Evolutionary conservation across 1,140 invertebrate species (phyloP), one percentile per base, ranked within the genome.

Genomic region (Drosophila equinoxialis): DNA sequence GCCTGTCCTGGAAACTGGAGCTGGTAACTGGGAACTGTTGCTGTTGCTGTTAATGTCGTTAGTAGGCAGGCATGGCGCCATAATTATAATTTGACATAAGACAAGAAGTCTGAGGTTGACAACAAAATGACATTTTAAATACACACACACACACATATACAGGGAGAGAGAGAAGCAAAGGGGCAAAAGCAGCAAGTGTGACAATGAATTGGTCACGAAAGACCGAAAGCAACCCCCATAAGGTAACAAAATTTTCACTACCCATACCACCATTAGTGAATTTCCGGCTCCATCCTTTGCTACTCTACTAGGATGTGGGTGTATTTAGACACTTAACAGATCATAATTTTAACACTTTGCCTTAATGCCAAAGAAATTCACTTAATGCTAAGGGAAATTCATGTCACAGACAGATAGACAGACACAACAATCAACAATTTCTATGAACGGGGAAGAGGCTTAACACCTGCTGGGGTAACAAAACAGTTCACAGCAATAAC

Each of bases 61-160:
- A 90, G 84, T 90, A 86, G 45, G 45, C 45, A 51, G 45, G 81
- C 81, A 90, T 90, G 86, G 85, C 84, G 85, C 84, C 84, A 89
- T 89, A 89, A 90, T 90, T 90, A 90, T 90, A 90, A 90, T 90
- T 90, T 90, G 89, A 90, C 89, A 80, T 82, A 91, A 90, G 81
- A 90, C 89, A 90, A 91, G 89, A 90, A 90, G 89, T 90, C 89
- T 90, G 89, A 90, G 89, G 89, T 87, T 90, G 89, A 90, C 89
- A 90, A 87, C 89, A 90, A 87, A 90, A 90, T 90, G 89, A 90
- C 87, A 90, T 89, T 91, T 90, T 91, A 89, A 90, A 91, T 85
- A 85, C 78, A 78, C 75, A 80, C 30, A 62, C 73, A 60, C 58
- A 61, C 57, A 20, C 58, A 51, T 17, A 51, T 17, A 23, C 1